Evolutionary conservation across 2,888 invertebrate species (phyloP), one percentile per base, ranked within the genome.

Genomic region (Pollenia griseotomentosa): DNA sequence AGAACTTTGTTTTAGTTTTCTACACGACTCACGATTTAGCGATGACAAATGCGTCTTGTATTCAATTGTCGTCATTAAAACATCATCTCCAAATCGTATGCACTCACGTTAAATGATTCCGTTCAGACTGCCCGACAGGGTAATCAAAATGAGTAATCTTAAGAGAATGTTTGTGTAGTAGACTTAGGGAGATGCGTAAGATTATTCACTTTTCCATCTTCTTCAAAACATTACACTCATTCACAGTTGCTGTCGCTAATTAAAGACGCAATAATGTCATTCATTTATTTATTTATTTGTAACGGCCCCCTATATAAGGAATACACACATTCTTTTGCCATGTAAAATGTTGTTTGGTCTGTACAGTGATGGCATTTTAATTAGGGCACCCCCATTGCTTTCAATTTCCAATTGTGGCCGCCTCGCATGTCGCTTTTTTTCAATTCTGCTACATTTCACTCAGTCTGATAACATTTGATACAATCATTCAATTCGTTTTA

Each of bases 101-200:
- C 40, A 53, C 44, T 57, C 33, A 55, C 53, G 51, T 59, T 78
- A 19, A 78, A 48, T 33, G 16, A 78, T 61, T 79, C 48, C 42
- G 14, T 51, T 44, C 23, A 66, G 33, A 57, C 74, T 42, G 46
- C 19, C 59, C 44, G 73, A 4, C 51, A 68, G 14, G 46, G 53
- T 48, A 82, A 68, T 77, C 46, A 83, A 44, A 70, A 63, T 83
- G 75, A 83, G 83, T 83, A 83, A 83, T 83, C 83, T 12, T 63
- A 70, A 55, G 40, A 83, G 55, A 83, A 83, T 83, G 57, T 55
- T 5, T 59, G 66, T 59, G 57, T 19, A 65, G 46, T 63, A 63
- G 10, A 77, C 44, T 55, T 23, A 65, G 42, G 73, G 23, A 81
- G 19, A 73, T 74, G 81, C 73, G 81, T 81, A 81, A 63, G 61